Evolutionary conservation across 2,888 invertebrate genomes (phyloP), one percentile per base, ranked within the genome.

Genomic region (Sympetrum striolatum): DNA sequence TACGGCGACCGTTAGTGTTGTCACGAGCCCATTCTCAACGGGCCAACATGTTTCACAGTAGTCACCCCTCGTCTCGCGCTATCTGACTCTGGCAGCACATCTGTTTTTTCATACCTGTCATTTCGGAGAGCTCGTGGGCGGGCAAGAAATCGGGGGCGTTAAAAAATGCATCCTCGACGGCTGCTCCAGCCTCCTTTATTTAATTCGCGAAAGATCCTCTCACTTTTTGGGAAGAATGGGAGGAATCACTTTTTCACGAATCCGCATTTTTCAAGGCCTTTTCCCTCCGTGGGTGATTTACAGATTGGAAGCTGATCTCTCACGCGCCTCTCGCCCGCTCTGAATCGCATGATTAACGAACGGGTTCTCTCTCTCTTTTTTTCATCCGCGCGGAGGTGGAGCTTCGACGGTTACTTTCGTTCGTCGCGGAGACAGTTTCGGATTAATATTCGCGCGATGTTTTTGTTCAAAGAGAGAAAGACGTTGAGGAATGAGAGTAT

Each of bases 21-120:
- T 86, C 60, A 86, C 64, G 86, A 86, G 60, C 86, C 37, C 86
- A 86, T 86, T 86, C 86, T 60, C 86, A 37, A 86, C 37, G 86
- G 58, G 37, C 58, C 86, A 86, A 60, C 86, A 86, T 86, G 86
- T 86, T 73, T 37, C 82, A 22, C 58, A 31, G 58, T 53, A 60
- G 58, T 64, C 37, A 58, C 60, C 39, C 44, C 58, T 58, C 82
- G n/a, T 39, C 37, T 53, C 81, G 64, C 60, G 86, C 60, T 86
- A 86, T 86, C 60, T 86, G 86, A n/a, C 60, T 60, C 37, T 37
- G 86, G 86, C 86, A 86, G 86, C 86, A 12, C 86, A 86, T 86
- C 86, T 86, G 60, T 86, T 86, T 86, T 86, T 86, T 86, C 86
- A 35, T 86, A 64, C 86, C 86, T 86, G 86, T 86, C 86, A 86